Base-by-base conservation (phyloP, 2,888 invertebrate species). In the Nomada fabriciana region DNA sequence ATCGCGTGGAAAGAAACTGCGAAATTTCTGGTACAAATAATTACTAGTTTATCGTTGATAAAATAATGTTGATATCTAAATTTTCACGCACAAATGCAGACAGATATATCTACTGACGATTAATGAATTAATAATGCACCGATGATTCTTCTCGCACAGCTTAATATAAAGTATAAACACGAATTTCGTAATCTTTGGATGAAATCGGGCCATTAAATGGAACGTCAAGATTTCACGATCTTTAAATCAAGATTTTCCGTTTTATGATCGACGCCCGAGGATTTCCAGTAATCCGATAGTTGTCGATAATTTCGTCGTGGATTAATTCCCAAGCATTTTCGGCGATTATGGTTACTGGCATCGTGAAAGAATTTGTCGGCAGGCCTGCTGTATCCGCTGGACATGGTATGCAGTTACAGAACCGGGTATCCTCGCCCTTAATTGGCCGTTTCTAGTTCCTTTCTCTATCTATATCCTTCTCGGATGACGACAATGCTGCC, bases 391-490 rank as follows among this genome's bases (percentile, higher is more conserved):
- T 81, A 59, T 47, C 61, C 65, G 55, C 42, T 65, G 23, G 50
- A 15, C 25, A 23, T 11, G 69, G 73, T 70, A 83, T 82, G 76
- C 63, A 67, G 73, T 60, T 29, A 11, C 29, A 70, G 77, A 74
- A 83, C 83, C 52, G 23, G 82, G 73, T 77, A 83, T 82, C 83
- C 83, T 75, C 83, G 83, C 79, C 79, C 78, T 82, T 84, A 83
- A 84, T 87, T 86, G 88, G 60, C 75, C 75, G 76, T 72, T 83
- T 83, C 84, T 81, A 76, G 76, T 73, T 75, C 75, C 83, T 80
- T 83, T 67, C 83, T 80, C 76, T 69, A 43, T 71, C 74, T 47
- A 20, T 65, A 70, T 75, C 77, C 75, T 75, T 76, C 80, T 83
- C 86, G 79, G 71, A 74, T 83, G 76, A 83, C 84, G 73, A 74